These are phyloP conservation scores for Drosophila lacicola DNA, from an alignment of 2,888 invertebrate genomes.

Conservation along the genomic window DNA sequence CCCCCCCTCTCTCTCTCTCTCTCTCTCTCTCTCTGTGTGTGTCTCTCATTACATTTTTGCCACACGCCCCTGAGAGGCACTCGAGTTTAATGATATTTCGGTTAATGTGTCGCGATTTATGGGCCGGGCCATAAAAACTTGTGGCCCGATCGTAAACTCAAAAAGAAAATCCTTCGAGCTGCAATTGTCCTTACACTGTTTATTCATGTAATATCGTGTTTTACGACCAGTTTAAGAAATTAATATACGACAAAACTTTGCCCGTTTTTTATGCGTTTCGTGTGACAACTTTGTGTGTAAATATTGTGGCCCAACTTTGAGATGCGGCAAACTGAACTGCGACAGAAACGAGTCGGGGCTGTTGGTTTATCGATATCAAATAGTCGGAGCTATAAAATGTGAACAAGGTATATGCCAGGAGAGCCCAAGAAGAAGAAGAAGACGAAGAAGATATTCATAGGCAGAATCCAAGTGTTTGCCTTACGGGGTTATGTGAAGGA, in stretches of 20 bases:
- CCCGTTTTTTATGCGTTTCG: constrained; percentile 30
- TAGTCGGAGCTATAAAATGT: neutral
- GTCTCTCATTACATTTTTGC: constrained; percentile 14
- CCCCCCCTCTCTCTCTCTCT: neutral
- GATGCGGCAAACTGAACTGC: constrained; percentile 5
- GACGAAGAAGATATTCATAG: neutral
- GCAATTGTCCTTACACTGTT: constrained; percentile 14
- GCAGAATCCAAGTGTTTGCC: neutral
- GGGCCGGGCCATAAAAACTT: constrained; percentile 40
- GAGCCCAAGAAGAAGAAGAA: neutral
- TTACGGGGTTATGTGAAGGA: neutral
- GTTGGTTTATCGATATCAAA: neutral
- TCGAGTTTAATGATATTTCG: constrained; percentile 42
- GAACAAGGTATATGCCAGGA: neutral
- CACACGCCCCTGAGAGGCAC: constrained; percentile 35
- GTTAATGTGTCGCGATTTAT: constrained; percentile 34
- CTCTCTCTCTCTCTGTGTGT: neutral
- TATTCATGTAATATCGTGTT: constrained; percentile 18
- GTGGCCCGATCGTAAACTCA: constrained; percentile 35
- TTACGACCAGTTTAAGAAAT: constrained; percentile 42
- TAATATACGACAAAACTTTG: constrained; percentile 11
- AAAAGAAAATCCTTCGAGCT: constrained; percentile 23
- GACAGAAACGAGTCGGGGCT: neutral
- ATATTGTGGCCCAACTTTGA: constrained; percentile 27
- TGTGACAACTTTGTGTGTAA: constrained; percentile 42